A percentile compares a stretch with the other conserved stretches of the same genome.
These are phyloP conservation scores for Meandrina meandrites DNA, from an alignment of 92 coral and sea anemone genomes.

Conservation along the genomic window DNA sequence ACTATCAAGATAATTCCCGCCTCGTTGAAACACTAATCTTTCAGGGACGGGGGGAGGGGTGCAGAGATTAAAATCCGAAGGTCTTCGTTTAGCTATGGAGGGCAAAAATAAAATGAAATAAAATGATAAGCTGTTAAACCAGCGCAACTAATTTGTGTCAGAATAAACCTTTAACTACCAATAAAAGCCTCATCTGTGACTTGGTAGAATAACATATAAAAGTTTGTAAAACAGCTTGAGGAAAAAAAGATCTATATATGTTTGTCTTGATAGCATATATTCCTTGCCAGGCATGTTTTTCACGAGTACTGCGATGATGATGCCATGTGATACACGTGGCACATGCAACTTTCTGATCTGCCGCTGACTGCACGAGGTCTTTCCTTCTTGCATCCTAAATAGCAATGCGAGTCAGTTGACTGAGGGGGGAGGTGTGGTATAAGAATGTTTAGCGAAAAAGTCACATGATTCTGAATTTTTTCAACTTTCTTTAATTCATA, in stretches of 20 bases:
- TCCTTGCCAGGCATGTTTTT: not conserved
- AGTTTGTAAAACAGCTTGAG: not conserved
- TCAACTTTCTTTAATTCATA: not conserved
- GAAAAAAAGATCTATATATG: not conserved
- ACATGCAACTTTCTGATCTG: not conserved
- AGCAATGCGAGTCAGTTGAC: conserved; percentile 2
- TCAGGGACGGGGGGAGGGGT: no score
- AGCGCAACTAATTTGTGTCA: not conserved
- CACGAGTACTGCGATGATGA: not conserved
- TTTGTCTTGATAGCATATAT: not conserved
- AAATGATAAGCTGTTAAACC: not conserved
- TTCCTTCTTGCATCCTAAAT: not conserved
- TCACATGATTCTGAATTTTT: not conserved
- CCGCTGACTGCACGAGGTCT: not conserved
- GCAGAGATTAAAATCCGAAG: not conserved
- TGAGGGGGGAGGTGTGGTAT: conserved; percentile 46
- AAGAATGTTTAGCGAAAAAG: conserved; percentile 14
- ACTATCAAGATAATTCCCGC: no score
- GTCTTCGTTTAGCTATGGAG: not conserved
- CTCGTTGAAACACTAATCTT: no score
- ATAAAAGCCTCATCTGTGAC: not conserved
- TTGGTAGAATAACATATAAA: not conserved
- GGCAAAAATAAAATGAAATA: not conserved
- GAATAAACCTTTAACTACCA: no score
- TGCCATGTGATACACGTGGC: no score